Percentiles rank a stretch among this genome's conserved stretches.
These are phyloP conservation scores for Malurus splendens DNA, from an alignment of 2,797 vertebrate genomes.

Conservation along the genomic window DNA sequence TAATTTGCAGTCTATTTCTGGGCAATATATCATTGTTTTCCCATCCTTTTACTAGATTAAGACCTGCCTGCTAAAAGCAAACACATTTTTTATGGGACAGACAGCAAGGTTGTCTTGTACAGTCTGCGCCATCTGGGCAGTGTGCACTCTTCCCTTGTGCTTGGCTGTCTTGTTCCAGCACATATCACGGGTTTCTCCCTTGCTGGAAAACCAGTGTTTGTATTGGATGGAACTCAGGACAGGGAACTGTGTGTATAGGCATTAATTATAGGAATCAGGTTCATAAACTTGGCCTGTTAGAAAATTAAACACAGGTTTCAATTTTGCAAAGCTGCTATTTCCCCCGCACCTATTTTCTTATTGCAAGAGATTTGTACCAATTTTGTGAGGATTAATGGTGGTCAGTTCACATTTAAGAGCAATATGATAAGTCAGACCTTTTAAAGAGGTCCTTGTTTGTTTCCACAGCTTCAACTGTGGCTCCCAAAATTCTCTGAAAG, in stretches of 20 bases:
- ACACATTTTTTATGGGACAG: not conserved
- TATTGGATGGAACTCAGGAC: not conserved
- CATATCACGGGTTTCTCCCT: not conserved
- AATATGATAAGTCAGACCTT: not conserved
- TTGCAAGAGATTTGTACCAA: slow-evolving; percentile 5
- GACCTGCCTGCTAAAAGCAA: not conserved
- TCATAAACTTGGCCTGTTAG: not conserved
- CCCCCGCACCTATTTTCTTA: slow-evolving; percentile 21
- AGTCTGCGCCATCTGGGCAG: not conserved
- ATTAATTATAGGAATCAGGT: slow-evolving; percentile 30
- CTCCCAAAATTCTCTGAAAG: not conserved
- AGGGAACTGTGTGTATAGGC: not conserved
- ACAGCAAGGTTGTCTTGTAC: not conserved
- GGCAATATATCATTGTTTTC: not conserved
- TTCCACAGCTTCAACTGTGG: not conserved
- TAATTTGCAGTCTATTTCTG: not conserved
- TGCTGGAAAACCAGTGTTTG: not conserved
- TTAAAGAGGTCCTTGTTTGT: not conserved
- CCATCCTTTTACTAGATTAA: not conserved
- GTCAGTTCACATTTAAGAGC: not conserved
- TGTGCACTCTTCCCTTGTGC: not conserved
- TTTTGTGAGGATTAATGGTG: not conserved
- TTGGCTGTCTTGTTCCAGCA: not conserved
- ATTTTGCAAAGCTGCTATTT: slow-evolving; percentile 41
- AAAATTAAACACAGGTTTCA: slow-evolving; percentile 36